Base-by-base conservation (phyloP, 2,797 vertebrate species). In the Xenopus petersii region DNA sequence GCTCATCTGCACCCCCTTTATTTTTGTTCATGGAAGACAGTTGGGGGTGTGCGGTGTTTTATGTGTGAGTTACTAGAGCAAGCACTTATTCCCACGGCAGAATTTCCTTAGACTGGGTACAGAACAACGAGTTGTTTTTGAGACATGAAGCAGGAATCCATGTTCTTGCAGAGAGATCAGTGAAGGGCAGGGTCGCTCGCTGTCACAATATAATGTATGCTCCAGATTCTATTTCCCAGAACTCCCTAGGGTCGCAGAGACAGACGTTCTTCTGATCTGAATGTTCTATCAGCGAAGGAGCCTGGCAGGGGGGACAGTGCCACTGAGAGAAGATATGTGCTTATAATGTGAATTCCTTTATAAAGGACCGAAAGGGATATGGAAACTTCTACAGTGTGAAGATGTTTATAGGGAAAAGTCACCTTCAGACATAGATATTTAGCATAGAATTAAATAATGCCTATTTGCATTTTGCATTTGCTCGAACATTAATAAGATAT, bases 121-220 rank as follows among this genome's bases (percentile, higher is more conserved):
- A 21, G 42, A 60, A 26, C 12, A 15, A 13, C 21, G 56, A 36
- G 55, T 42, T 24, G 59, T 56, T 61, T 3, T 24, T 61, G 2
- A 62, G 46, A 58, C 42, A 16, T 21, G 56, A 62, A 21, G n/a
- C 55, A 6, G 62, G 73, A 59, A 58, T 2, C 21, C 26, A 64
- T 67, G 24, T 56, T 64, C 24, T 21, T 26, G 49, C 9, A 13
- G 30, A 46, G 36, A 9, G 36, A 42, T 60, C 62, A 48, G 67
- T 72, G 71, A 62, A 77, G 63, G 64, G 72, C 49, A 48, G 56
- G 33, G 55, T 33, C 63, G 11, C 55, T 77, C 48, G 48, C 70
- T 67, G 75, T 68, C 75, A 68, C 61, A 61, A 63, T 67, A 67
- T 72, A 77, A 77, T 63, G 54, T 51, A 72, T 72, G 70, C 70